phyloP scores from a whole-genome alignment of 1,140 invertebrate species.

The Tachypleus tridentatus region DNA sequence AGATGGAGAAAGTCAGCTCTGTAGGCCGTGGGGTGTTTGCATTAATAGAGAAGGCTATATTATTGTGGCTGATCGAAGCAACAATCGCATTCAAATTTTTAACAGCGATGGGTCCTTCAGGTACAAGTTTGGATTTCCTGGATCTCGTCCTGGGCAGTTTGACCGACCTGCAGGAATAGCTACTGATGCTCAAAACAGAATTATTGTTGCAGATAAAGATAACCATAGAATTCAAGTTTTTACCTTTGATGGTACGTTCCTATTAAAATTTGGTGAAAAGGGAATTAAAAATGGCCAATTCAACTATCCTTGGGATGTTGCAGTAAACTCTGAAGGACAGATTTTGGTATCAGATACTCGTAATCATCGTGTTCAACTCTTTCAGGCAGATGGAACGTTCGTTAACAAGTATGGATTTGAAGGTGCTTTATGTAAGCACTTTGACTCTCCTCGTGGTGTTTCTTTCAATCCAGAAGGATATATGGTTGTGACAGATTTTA shows the following conservation, averaged over 20 bases:
- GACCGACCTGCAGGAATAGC: conserved; percentile 80
- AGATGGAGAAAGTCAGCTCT: conserved; percentile 57
- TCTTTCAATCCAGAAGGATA: conserved; percentile 47
- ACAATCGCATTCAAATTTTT: conserved; percentile 80
- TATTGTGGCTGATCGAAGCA: conserved; percentile 77
- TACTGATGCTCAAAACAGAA: conserved; percentile 55
- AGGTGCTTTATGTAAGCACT: conserved; percentile 55
- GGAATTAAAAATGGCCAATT: conserved; percentile 76
- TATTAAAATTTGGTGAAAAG: conserved; percentile 74
- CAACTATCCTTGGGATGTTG: conserved; percentile 94
- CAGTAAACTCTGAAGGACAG: conserved; percentile 61
- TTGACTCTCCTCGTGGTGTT: conserved; percentile 82
- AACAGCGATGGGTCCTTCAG: conserved; percentile 58
- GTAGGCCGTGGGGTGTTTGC: conserved; percentile 83
- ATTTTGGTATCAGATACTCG: conserved; percentile 86
- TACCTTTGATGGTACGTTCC: conserved; percentile 58
- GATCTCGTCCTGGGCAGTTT: conserved; percentile 70
- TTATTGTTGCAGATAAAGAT: conserved; percentile 89
- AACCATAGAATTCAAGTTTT: conserved; percentile 87
- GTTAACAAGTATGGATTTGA: conserved; percentile 77
- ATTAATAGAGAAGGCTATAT: conserved; percentile 67
- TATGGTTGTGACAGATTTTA: conserved; percentile 84
- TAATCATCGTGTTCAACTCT: conserved; percentile 84
- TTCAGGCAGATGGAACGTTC: conserved; percentile 63
- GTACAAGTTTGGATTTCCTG: conserved; percentile 59